Percentiles rank a stretch among this genome's conserved stretches.
Evolutionary conservation across 2,797 vertebrate genomes (phyloP).

Genomic region (Caiman crocodilus): DNA sequence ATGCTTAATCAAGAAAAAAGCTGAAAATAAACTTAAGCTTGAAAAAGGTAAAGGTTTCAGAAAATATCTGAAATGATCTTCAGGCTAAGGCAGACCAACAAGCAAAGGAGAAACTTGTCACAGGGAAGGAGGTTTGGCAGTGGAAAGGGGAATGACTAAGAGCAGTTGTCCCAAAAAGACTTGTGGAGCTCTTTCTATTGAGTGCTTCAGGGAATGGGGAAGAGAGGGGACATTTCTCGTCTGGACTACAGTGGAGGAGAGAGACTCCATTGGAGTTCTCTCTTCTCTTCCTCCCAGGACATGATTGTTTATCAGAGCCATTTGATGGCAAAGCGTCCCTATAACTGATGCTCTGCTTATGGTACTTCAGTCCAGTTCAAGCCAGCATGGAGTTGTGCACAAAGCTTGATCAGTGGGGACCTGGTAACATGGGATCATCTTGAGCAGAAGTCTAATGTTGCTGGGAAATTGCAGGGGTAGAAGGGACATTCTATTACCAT

Average conservation of each 20-base stretch:
- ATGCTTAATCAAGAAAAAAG: too few species aligned
- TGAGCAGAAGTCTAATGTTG: neutral
- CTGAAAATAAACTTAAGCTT: too few species aligned
- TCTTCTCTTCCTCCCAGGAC: neutral
- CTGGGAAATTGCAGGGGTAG: neutral
- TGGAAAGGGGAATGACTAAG: neutral
- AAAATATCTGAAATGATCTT: neutral
- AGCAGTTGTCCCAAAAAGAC: neutral
- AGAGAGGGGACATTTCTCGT: neutral
- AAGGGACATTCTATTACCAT: neutral
- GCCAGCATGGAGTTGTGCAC: neutral
- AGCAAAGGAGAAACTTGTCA: neutral
- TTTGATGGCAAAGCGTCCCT: neutral
- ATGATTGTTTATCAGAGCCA: neutral
- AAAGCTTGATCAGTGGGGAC: neutral
- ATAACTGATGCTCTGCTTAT: neutral
- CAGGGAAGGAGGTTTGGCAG: neutral
- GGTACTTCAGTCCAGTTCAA: neutral
- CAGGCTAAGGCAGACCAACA: neutral
- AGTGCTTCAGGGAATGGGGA: neutral
- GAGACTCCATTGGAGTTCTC: neutral
- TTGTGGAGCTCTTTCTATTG: neutral
- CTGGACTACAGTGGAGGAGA: too few species aligned
- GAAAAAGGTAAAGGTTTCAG: neutral
- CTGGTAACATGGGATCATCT: neutral